Percentiles rank a stretch among this genome's conserved stretches.
phyloP scores from a whole-genome alignment of 2,888 invertebrate species.

The Belgica antarctica region DNA sequence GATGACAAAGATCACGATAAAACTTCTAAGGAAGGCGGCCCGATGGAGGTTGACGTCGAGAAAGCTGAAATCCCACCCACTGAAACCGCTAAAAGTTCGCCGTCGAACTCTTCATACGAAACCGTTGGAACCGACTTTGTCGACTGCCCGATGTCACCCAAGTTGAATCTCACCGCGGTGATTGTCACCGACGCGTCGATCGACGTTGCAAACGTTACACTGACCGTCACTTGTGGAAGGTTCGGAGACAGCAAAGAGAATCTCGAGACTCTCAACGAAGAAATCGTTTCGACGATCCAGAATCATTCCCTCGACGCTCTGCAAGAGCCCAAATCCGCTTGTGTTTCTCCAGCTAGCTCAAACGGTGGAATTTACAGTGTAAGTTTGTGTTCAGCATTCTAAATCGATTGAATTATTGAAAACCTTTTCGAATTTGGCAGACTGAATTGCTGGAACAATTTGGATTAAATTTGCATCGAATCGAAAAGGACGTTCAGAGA shows the following conservation, averaged over 20 bases:
- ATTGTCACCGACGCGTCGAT: constrained; percentile 72
- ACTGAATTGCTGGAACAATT: constrained; percentile 80
- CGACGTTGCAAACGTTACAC: constrained; percentile 58
- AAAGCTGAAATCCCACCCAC: constrained; percentile 45
- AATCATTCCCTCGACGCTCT: constrained; percentile 50
- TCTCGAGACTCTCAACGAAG: constrained; percentile 59
- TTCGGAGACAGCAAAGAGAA: constrained; percentile 46
- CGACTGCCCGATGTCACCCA: constrained; percentile 50
- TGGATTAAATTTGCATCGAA: constrained; percentile 86
- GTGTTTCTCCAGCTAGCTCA: constrained; percentile 85
- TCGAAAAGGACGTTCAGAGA: constrained; percentile 94
- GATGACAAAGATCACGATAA: constrained; percentile 52
- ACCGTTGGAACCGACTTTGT: constrained; percentile 55
- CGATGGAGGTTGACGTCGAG: background rate
- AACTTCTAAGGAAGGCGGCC: background rate
- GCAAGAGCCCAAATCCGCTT: constrained; percentile 61
- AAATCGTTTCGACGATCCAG: constrained; percentile 51
- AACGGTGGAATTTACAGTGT: constrained; percentile 87
- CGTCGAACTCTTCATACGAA: constrained; percentile 54
- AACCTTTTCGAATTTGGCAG: constrained; percentile 56
- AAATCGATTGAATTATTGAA: too few relatives aligned
- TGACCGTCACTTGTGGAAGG: constrained; percentile 21
- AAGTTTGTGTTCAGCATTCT: constrained; percentile 51
- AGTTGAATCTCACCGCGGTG: constrained; percentile 61
- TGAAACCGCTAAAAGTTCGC: constrained; percentile 50